Base-by-base conservation (phyloP, 2,113 vertebrate genomes). In the Brevimyrus niger region DNA sequence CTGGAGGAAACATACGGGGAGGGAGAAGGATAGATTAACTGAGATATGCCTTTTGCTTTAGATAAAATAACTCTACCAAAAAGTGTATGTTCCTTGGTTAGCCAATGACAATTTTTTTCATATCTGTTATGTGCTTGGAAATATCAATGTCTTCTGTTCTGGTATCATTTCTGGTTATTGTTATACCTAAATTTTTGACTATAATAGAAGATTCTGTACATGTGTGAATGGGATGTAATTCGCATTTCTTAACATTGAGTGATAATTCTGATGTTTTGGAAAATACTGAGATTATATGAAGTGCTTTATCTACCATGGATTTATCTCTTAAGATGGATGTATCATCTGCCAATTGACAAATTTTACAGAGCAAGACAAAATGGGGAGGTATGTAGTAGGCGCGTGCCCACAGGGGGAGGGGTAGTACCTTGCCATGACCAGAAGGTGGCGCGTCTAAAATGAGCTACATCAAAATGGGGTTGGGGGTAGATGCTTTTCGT, bases 151-250 rank as follows among this genome's bases (percentile, higher is more conserved):
- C 9, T 65, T 89, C 89, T 48, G 83, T 89, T 86, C 53, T 89
- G 23, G 61, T 85, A 27, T 86, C 23, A 48, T 89, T 86, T 86
- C 86, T 89, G 27, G 89, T 86, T 51, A 86, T 85, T n/a, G 31
- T 65, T 61, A 89, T 89, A 31, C 42, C 82, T 85, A 89, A 27
- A 86, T 86, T 86, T 89, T 69, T 89, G 6, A 89, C 89, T 61
- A 13, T 86, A 46, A 58, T 58, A 23, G 21, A 61, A n/a, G 55
- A 89, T 61, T 86, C 42, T 46, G 19, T 48, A 38, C 51, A 89
- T 31, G 83, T 27, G 23, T 86, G 89, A 69, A 89, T 73, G 42
- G 89, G 89, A 86, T 87, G 85, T 21, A 86, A 48, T 69, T 89
- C 53, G 69, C 76, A 83, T 89, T 89, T 84, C 11, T 89, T 85